Evolutionary conservation across 2,797 vertebrate species (phyloP), one percentile per base, ranked within the genome.

Genomic region (Agapornis canus): DNA sequence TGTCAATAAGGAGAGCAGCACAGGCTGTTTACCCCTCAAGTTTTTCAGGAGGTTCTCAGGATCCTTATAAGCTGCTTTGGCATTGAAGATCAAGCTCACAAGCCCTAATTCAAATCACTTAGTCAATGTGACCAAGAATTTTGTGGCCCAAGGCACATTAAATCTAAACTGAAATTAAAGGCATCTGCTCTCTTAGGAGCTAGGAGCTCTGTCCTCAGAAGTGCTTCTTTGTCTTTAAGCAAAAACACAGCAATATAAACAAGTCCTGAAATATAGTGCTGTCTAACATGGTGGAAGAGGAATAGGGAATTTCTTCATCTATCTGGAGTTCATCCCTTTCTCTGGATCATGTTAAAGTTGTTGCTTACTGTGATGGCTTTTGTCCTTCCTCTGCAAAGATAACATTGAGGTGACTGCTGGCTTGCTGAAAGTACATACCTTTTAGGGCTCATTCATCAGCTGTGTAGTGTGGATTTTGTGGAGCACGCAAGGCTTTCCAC

Each of bases 111-210:
- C 85, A 43, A 71, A 90, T 52, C 82, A 61, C 69, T 95, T 77
- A 79, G 69, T 88, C 82, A 77, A 75, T 3, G 6, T 70, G 82
- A 95, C 40, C 68, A 65, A 39, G 68, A 95, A 82, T 39, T 91
- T 85, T 40, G 40, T 86, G 71, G 90, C 83, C 76, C 2, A 10
- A 71, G 84, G 93, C 72, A 45, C 1, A 0, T 91, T 77, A 79
- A 87, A 93, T 84, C 27, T 93, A 72, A 68, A 35, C 48, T 92
- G 84, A 70, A 88, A 65, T 87, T 80, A 85, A 89, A 92, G 81
- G 40, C 64, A 49, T 72, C 39, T 72, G 61, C 82, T 84, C 21
- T 82, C 57, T 61, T 61, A 56, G 86, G 75, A 80, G 68, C 49
- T 78, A 65, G 57, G 60, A 86, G 61, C 72, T 81, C 72, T 7